These are phyloP conservation scores for Tenualosa thibaudeaui DNA, from an alignment of 2,797 vertebrate genomes.

Conservation along the genomic window DNA sequence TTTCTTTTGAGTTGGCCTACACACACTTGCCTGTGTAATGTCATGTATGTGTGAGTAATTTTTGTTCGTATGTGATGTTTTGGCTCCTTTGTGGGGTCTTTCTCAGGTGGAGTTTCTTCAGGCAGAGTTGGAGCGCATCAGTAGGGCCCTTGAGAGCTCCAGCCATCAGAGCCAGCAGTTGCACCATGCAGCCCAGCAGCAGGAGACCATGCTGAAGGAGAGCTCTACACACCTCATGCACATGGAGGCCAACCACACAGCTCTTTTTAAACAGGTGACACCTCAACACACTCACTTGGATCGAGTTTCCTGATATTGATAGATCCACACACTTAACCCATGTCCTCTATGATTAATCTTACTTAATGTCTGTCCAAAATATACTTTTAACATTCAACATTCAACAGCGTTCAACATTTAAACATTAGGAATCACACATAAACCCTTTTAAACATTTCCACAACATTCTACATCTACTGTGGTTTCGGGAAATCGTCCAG, in stretches of 20 bases:
- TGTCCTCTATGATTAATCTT: too few species aligned
- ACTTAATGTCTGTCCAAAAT: too few species aligned
- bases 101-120: slow-evolving; percentile 72
- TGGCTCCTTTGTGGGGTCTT: background rate
- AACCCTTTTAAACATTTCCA: too few species aligned
- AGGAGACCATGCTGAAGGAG: slow-evolving; percentile 79
- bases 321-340: background rate
- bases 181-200: slow-evolving; percentile 73
- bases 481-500: too few species aligned
- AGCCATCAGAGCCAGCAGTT: slow-evolving; percentile 71
- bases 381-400: too few species aligned
- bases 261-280: slow-evolving; percentile 76
- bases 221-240: slow-evolving; percentile 73
- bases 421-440: too few species aligned
- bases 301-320: background rate
- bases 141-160: slow-evolving; percentile 67
- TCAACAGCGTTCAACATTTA: too few species aligned
- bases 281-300: background rate
- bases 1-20: too few species aligned
- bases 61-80: background rate
- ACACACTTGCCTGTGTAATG: too few species aligned
- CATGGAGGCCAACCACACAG: slow-evolving; percentile 74
- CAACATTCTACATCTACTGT: too few species aligned
- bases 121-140: slow-evolving; percentile 73
- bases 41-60: background rate